Evolutionary conservation across 2,888 invertebrate genomes (phyloP), one percentile per base, ranked within the genome.

Genomic region (Diadromus collaris): DNA sequence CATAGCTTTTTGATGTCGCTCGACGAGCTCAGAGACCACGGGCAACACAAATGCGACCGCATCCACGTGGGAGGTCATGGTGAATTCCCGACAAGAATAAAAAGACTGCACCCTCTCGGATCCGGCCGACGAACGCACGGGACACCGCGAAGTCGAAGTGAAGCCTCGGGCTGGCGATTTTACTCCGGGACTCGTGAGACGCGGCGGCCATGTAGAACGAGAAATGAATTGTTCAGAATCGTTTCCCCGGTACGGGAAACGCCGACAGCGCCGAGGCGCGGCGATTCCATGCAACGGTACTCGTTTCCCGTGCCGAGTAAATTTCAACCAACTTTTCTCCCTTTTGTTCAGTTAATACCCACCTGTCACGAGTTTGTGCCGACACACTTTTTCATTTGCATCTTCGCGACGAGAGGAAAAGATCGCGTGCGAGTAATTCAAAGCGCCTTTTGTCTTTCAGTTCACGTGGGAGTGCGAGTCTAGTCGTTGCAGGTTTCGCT

Each of bases 161-260:
- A 41, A 6, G 38, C 38, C 38, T 61, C 38, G n/a, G 41, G 41
- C 70, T 4, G 19, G 24, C 51, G 10, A 51, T 24, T 51, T 51
- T 24, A 51, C 13, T 24, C 13, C 38, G 24, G 21, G 13, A 51
- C 24, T 10, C 21, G 21, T 10, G 19, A n/a, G n/a, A 51, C 51
- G 38, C 38, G 51, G 61, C 76, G 70, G 69, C 67, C 67, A 58
- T 41, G 69, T 51, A 58, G 27, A 73, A 71, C 67, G 70, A 68
- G 70, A 74, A 76, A 79, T 74, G 61, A 75, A 81, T 60, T 63
- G 72, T 60, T 70, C 76, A 83, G 73, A 70, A 71, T 74, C 78
- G 82, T 79, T 83, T 80, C 77, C 51, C 21, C 38, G 38, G 13
- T 69, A 70, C 68, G 81, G 75, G 78, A 81, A 74, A 82, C 51